These are phyloP conservation scores for Lasioglossum leucozonium DNA, from an alignment of 2,888 invertebrate genomes.

Conservation along the genomic window DNA sequence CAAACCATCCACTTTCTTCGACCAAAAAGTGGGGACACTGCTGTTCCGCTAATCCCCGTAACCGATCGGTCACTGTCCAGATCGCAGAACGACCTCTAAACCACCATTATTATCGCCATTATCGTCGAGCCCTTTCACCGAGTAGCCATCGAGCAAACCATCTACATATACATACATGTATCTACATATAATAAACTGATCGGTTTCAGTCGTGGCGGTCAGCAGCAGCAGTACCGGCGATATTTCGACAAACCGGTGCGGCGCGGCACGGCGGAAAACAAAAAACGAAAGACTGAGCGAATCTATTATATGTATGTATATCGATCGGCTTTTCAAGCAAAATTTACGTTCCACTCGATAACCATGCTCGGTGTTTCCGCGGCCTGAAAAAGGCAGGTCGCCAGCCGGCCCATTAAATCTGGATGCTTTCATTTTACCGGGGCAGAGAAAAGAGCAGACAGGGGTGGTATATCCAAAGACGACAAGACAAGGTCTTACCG, in stretches of 20 bases:
- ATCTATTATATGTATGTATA: constrained; percentile 1
- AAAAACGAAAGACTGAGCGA: neutral
- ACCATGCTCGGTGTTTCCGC: constrained; percentile 24
- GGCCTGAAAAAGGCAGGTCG: neutral
- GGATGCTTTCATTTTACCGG: constrained; percentile 45
- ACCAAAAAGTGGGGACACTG: neutral
- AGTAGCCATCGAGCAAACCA: neutral
- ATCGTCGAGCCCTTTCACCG: neutral
- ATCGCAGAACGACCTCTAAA: neutral
- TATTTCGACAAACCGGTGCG: neutral
- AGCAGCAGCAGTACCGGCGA: neutral
- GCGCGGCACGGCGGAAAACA: neutral
- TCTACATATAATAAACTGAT: neutral
- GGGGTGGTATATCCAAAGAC: neutral
- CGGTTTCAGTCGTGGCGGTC: neutral
- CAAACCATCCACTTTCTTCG: neutral
- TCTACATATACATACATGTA: neutral
- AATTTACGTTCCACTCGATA: constrained; percentile 45
- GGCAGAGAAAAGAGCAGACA: neutral
- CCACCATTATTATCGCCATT: neutral
- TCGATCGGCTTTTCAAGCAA: constrained; percentile 18
- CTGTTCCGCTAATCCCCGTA: neutral
- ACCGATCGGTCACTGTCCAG: neutral
- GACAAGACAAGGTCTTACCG: constrained; percentile 14
- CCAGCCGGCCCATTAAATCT: constrained; percentile 49